Evolutionary conservation across 2,888 invertebrate species (phyloP), one percentile per base, ranked within the genome.

Genomic region (Xestobium rufovillosum): DNA sequence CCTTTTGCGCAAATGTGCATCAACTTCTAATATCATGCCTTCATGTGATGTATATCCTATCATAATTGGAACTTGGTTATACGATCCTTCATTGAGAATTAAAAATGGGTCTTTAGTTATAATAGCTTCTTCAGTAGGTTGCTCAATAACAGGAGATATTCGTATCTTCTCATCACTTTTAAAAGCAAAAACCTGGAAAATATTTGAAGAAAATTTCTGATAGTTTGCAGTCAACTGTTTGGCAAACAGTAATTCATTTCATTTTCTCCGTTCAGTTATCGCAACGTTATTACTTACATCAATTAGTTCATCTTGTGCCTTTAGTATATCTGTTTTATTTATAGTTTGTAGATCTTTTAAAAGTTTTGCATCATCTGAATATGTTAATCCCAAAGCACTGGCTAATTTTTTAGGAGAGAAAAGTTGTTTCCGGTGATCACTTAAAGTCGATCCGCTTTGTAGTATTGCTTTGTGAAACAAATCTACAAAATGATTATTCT

Each of bases 41-140:
- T 66, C 66, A 27, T 52, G 47, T 2, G 53, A 50, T 16, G 52
- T 63, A 30, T 56, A 60, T 6, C 66, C 65, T 26, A 65, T 56
- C 1, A 66, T 57, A 10, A 64, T 42, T 1, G 66, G 65, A 14
- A 66, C 58, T 34, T 65, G 54, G 19, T 55, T 58, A 36, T 54
- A 57, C 15, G 48, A 53, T 11, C 61, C 61, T 6, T 52, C 43
- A 31, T 49, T 49, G 31, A 62, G 42, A 10, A 61, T 53, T 23
- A 56, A 48, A 10, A 52, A 31, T 3, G 65, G 63, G 11, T 52
- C 43, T 42, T 64, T 56, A 1, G 51, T 42, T 34, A 65, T 36
- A 40, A 64, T 58, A 1, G 62, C 55, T 34, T 54, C 50, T 17
- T 14, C 12, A 33, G 36, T 16, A 1, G 47, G 48, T 31, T 42